Percentiles rank a stretch among this genome's conserved stretches.
These are phyloP conservation scores for Ameiurus melas DNA, from an alignment of 2,113 vertebrate genomes.

Conservation along the genomic window DNA sequence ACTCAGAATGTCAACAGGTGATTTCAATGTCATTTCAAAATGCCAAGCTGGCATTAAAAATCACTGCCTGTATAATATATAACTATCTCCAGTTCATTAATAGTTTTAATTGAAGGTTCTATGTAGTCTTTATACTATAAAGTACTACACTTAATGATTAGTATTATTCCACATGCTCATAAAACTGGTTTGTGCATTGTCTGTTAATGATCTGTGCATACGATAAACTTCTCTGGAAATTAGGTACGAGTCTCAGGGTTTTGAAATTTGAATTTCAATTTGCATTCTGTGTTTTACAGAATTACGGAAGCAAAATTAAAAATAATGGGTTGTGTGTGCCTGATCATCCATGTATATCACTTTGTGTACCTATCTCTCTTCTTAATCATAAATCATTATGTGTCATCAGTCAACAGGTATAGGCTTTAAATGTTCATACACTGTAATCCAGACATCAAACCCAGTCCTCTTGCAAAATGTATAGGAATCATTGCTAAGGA, in stretches of 20 bases:
- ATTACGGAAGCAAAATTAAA: constrained; percentile 2
- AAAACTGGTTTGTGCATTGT: not conserved
- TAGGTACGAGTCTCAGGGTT: not conserved
- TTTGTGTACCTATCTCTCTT: not conserved
- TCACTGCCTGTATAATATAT: not conserved
- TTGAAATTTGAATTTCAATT: constrained; percentile 34
- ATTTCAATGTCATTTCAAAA: not conserved
- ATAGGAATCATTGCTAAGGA: not conserved
- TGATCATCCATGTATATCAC: not conserved
- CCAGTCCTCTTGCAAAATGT: not conserved
- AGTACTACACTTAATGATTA: not conserved
- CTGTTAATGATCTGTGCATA: not conserved
- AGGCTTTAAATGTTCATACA: not conserved
- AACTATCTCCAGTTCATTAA: not conserved
- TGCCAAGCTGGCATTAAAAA: not conserved
- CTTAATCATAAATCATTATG: not conserved
- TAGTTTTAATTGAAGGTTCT: not conserved
- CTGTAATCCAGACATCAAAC: not conserved
- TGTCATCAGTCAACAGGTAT: not conserved
- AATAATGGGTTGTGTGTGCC: not conserved
- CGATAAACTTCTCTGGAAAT: constrained; percentile 11
- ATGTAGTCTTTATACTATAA: too few species aligned
- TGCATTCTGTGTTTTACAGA: constrained; percentile 15
- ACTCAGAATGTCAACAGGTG: not conserved
- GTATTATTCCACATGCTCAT: not conserved